Conservation (phyloP, 2,888 invertebrate species). For the Brachyptera risi region DNA sequence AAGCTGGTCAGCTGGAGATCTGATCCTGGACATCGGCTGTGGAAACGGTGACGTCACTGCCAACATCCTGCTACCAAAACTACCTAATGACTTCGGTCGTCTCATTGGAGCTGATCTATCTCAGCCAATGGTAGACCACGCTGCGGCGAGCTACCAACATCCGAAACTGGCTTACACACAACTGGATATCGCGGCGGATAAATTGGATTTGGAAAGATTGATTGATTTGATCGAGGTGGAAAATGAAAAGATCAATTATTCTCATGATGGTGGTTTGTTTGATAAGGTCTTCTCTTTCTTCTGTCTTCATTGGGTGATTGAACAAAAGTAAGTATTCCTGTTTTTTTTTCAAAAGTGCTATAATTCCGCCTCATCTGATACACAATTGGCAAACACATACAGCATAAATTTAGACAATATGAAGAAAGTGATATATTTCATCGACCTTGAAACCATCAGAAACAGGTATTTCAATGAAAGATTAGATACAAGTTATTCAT, state of each 20-base stretch:
- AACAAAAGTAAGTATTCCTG: slow-evolving; percentile 61
- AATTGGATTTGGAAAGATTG: slow-evolving; percentile 48
- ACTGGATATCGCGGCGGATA: slow-evolving; percentile 55
- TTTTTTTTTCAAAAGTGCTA: neutral
- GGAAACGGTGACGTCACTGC: slow-evolving; percentile 68
- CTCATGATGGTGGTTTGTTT: slow-evolving; percentile 43
- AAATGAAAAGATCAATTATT: neutral
- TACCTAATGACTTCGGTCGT: slow-evolving; percentile 52
- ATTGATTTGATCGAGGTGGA: neutral
- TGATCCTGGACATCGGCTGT: slow-evolving; percentile 62
- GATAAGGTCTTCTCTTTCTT: slow-evolving; percentile 73
- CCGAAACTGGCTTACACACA: slow-evolving; percentile 44
- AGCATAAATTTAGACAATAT: no score
- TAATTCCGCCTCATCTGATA: neutral
- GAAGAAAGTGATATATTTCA: no score
- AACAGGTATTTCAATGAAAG: no score
- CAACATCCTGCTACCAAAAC: slow-evolving; percentile 57
- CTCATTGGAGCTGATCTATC: slow-evolving; percentile 67
- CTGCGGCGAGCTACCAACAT: slow-evolving; percentile 46
- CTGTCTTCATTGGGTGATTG: slow-evolving; percentile 73
- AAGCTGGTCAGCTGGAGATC: slow-evolving; percentile 40
- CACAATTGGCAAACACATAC: no score
- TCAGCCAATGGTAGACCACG: slow-evolving; percentile 58
- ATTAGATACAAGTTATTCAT: no score
- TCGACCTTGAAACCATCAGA: no score